Base-by-base conservation (phyloP, 2,113 vertebrate species). In the Plecotus auritus region DNA sequence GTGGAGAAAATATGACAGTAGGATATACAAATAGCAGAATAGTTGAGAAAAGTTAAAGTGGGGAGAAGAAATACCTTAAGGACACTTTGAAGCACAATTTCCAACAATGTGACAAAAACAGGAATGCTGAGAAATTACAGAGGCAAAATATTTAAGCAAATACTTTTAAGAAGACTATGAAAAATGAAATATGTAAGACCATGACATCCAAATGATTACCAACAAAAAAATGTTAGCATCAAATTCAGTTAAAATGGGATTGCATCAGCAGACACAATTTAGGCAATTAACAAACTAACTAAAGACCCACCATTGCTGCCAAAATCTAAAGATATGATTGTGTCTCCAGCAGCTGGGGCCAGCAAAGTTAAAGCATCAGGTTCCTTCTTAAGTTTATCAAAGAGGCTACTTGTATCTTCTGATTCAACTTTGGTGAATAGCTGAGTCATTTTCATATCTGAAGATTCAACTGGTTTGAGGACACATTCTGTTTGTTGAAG, bases 271-370 rank as follows among this genome's bases (percentile, higher is more conserved):
- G 22, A 40, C 4, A 86, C 17, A 88, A 6, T 84, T 91, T 51
- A 94, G 17, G 77, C 17, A 22, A 78, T 69, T 67, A 88, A 85
- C 30, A 88, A 82, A 94, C n/a, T 83, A 97, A 98, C 95, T n/a
- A 9, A 91, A 97, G 82, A 98, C 98, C 49, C 93, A 99, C 99
- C 99, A 87, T 99, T 98, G 95, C 97, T 98, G 98, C 98, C 98
- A 97, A 99, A 99, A 97, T 99, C 98, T 98, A 99, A 98, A 76
- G 99, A 98, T 96, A 99, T 99, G 96, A 99, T 99, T 12, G 99
- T 98, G 97, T 99, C 99, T 97, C 99, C 99, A 28, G 99, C 98
- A 42, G 99, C 99, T 5, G 99, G 99, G 54, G 99, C 99, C 96
- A 99, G 98, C 94, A 99, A 97, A 64, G 98, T 99, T 97, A 99